A percentile compares a stretch with the other conserved stretches of the same genome.
These are phyloP conservation scores for Tyto alba DNA, from an alignment of 2,113 vertebrate genomes.

Conservation along the genomic window DNA sequence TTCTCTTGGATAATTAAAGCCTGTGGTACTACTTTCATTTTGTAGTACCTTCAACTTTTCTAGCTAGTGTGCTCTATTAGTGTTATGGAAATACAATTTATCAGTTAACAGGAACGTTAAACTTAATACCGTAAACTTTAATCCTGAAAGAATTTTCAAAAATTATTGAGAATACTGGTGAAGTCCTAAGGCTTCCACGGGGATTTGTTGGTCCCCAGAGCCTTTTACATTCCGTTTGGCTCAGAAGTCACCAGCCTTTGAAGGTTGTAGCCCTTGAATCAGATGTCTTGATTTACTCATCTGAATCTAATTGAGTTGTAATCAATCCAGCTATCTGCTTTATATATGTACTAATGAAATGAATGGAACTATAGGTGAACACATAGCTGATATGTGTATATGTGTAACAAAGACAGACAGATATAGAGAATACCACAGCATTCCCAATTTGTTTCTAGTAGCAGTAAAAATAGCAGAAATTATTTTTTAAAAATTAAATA, in stretches of 20 bases:
- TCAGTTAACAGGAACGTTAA: neutral
- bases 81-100: neutral
- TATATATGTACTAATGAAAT: neutral
- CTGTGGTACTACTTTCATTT: neutral
- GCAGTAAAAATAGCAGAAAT: neutral
- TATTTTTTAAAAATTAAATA: neutral
- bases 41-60: neutral
- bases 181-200: neutral
- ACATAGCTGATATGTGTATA: neutral
- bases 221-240: neutral
- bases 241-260: neutral
- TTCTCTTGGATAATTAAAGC: slow-evolving; percentile 30
- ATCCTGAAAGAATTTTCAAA: neutral
- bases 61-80: neutral
- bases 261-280: neutral
- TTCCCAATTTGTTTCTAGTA: neutral
- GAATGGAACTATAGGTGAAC: neutral
- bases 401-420: neutral
- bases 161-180: neutral
- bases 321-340: neutral
- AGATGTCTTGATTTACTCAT: neutral
- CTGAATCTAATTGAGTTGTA: neutral
- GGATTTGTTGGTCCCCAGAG: neutral
- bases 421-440: neutral
- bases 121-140: neutral